Evolutionary conservation across 1,140 invertebrate species (phyloP).

Genomic region (Philotrypesis tridentata): DNA sequence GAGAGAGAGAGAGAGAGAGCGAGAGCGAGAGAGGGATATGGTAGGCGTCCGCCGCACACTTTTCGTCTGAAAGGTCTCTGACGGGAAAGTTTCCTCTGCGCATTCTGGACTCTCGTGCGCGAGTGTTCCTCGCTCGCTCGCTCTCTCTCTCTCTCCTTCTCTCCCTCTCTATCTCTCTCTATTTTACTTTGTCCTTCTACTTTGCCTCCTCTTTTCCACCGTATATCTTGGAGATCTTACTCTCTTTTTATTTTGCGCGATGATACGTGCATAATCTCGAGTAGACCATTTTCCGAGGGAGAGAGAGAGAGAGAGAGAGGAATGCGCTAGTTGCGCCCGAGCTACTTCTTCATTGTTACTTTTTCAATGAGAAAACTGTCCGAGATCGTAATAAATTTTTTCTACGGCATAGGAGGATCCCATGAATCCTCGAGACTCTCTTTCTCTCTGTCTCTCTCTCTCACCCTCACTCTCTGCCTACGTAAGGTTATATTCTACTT

Average conservation of each 20-base stretch:
- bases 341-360: constrained; percentile 49
- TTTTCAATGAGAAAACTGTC: constrained; percentile 4
- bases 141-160: constrained; percentile 8
- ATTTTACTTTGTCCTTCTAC: constrained; percentile 35
- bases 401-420: neutral
- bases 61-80: constrained; percentile 50
- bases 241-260: constrained; percentile 12
- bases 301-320: too few species aligned
- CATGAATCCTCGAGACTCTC: neutral
- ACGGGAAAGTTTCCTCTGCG: constrained; percentile 48
- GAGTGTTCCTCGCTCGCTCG: neutral
- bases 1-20: neutral
- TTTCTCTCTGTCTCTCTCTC: too few species aligned
- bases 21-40: constrained; percentile 5
- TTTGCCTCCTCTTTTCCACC: constrained; percentile 21
- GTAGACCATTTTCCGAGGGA: constrained; percentile 61
- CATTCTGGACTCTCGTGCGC: neutral
- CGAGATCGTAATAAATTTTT: neutral
- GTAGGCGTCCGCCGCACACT: constrained; percentile 41
- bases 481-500: neutral
- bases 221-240: constrained; percentile 25
- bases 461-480: too few species aligned
- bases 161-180: neutral
- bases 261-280: constrained; percentile 50
- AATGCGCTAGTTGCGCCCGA: constrained; percentile 13